Evolutionary conservation across 2,797 vertebrate genomes (phyloP), one percentile per base, ranked within the genome.

Genomic region (Scarus forsteni): DNA sequence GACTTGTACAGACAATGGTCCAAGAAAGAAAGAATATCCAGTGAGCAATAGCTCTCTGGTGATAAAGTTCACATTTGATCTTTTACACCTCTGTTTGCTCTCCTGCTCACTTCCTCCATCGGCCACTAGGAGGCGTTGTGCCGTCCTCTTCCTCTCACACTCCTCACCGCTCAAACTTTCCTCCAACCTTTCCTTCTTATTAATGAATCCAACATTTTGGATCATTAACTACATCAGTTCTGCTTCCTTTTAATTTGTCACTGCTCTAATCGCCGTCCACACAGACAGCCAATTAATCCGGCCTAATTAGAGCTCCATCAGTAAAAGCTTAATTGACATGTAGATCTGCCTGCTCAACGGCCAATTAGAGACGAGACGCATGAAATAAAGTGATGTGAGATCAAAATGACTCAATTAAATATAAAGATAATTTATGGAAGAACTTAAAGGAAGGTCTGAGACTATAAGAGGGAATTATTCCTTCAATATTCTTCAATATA

Each of bases 261-360:
- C 73, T 73, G 57, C 18, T 51, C 66, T 86, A 90, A 89, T 90
- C 82, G 76, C 67, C 39, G 80, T 84, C 78, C 78, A 85, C 85
- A 83, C 62, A 50, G 48, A 46, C 78, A 67, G 80, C 79, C 83
- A 89, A 85, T 91, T 91, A 91, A 91, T 90, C 88, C 79, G 64
- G 77, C 65, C 80, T 88, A 84, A 90, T 93, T 92, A 92, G 13
- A 63, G 79, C 81, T 73, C 58, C 75, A 79, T 90, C 83, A 87
- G 77, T 82, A 15, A 39, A 80, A 58, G 83, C 66, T 81, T 88
- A 88, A 93, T 80, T 91, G 88, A 90, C 83, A 85, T 68, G 67
- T 76, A 79, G 88, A 85, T 88, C 80, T 89, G 85, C 83, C 84
- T 70, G 81, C 60, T 65, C 67, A 87, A 52, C 61, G 52, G 71